Percentiles rank a stretch among this genome's conserved stretches.
These are phyloP conservation scores for Myrmecobius fasciatus DNA, from an alignment of 2,113 vertebrate genomes.

Conservation along the genomic window DNA sequence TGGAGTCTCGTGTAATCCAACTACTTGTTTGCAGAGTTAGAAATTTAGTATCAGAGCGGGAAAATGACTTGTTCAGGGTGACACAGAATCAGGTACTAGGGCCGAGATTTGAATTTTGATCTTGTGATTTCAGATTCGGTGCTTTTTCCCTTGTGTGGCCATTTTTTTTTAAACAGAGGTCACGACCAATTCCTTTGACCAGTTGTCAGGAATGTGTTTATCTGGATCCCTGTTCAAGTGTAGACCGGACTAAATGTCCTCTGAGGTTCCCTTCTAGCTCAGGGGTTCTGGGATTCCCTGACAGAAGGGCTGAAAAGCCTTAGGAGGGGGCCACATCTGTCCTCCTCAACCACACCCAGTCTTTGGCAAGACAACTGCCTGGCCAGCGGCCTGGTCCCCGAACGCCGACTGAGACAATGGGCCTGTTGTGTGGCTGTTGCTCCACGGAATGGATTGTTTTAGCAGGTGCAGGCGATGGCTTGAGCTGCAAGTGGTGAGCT, in stretches of 20 bases:
- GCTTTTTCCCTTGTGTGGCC: background rate
- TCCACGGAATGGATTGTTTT: constrained; percentile 77
- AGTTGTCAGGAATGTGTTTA: background rate
- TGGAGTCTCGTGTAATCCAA: background rate
- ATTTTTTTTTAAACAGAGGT: background rate
- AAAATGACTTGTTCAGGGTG: background rate
- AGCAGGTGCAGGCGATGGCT: constrained; percentile 78
- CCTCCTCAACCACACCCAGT: constrained; percentile 65
- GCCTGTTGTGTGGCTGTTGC: constrained; percentile 74
- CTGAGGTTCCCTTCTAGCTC: background rate
- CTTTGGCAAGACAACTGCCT: constrained; percentile 66
- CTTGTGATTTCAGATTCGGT: background rate
- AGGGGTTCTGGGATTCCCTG: background rate
- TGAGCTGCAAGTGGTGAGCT: constrained; percentile 72
- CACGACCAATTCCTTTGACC: background rate
- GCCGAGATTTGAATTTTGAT: background rate
- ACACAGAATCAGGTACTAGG: too few relatives aligned
- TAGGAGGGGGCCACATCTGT: constrained; percentile 62
- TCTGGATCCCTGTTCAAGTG: background rate
- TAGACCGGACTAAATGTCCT: background rate
- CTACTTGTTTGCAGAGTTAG: background rate
- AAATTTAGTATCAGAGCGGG: background rate
- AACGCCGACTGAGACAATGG: constrained; percentile 66
- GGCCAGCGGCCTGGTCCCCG: constrained; percentile 68
- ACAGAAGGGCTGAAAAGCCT: constrained; percentile 56